Evolutionary conservation across 1,140 invertebrate genomes (phyloP).

Genomic region (Penaeus japonicus): DNA sequence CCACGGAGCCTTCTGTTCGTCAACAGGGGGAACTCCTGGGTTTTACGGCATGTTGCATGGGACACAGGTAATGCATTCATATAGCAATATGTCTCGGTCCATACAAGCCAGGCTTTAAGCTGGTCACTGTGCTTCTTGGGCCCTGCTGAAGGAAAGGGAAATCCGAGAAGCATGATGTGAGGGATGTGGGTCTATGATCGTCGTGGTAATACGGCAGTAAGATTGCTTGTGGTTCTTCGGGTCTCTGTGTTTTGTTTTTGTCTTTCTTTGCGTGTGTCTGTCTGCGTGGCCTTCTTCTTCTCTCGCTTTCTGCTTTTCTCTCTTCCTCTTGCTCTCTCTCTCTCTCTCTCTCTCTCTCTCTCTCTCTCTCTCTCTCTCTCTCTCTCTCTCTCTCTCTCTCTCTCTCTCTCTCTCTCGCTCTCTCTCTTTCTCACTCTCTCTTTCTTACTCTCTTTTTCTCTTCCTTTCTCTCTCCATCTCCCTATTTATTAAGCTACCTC

Average conservation of each 20-base stretch:
- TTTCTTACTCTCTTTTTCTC: neutral
- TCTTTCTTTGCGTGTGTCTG: neutral
- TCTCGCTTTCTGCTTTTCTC: neutral
- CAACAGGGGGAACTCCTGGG: too few species aligned
- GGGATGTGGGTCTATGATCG: too few species aligned
- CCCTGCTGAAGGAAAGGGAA: too few species aligned
- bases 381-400: neutral
- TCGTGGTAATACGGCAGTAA: too few species aligned
- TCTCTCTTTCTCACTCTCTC: neutral
- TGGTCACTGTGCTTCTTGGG: too few species aligned
- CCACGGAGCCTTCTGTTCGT: too few species aligned
- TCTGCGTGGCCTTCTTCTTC: neutral
- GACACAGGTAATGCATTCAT: too few species aligned
- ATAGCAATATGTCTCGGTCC: too few species aligned
- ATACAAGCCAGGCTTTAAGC: too few species aligned
- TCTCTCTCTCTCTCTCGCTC: neutral
- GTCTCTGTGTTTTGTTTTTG: neutral
- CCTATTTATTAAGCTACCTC: neutral
- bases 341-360: slow-evolving; percentile 24
- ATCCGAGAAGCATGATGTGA: too few species aligned
- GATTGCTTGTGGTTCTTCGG: neutral
- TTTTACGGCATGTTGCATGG: too few species aligned
- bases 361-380: neutral
- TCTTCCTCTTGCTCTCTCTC: neutral
- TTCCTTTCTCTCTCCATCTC: neutral